A percentile compares a stretch with the other conserved stretches of the same genome.
Evolutionary conservation across 2,113 vertebrate species (phyloP).

Genomic region (Morone chrysops): DNA sequence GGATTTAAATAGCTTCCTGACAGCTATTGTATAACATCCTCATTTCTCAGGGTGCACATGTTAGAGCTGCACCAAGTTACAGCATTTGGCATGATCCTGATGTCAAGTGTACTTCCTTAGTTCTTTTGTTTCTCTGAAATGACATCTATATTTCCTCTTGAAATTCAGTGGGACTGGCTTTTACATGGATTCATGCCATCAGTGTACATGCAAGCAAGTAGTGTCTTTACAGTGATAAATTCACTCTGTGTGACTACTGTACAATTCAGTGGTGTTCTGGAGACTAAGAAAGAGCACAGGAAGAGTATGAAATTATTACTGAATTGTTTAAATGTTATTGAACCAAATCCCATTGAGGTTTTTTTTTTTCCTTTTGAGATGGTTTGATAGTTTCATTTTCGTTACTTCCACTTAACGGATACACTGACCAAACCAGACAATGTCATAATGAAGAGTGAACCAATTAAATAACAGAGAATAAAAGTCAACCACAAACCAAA

Average conservation of each 20-base stretch:
- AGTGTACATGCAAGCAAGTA: background rate
- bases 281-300: too few relatives aligned
- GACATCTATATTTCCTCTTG: too few relatives aligned
- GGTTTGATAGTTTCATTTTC: too few relatives aligned
- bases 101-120: background rate
- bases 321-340: background rate
- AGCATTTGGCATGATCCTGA: background rate
- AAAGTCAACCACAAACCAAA: background rate
- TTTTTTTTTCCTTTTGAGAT: too few relatives aligned
- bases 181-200: background rate
- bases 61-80: background rate
- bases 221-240: background rate
- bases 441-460: background rate
- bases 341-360: too few relatives aligned
- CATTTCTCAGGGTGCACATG: background rate
- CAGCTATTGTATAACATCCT: too few relatives aligned
- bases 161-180: background rate
- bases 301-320: background rate
- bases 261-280: background rate
- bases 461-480: background rate
- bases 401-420: too few relatives aligned
- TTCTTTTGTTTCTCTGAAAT: too few relatives aligned
- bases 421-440: too few relatives aligned
- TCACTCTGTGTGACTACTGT: background rate
- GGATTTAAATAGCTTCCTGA: background rate